phyloP scores from a whole-genome alignment of 2,888 invertebrate species.

The Ditylenchus weischeri region DNA sequence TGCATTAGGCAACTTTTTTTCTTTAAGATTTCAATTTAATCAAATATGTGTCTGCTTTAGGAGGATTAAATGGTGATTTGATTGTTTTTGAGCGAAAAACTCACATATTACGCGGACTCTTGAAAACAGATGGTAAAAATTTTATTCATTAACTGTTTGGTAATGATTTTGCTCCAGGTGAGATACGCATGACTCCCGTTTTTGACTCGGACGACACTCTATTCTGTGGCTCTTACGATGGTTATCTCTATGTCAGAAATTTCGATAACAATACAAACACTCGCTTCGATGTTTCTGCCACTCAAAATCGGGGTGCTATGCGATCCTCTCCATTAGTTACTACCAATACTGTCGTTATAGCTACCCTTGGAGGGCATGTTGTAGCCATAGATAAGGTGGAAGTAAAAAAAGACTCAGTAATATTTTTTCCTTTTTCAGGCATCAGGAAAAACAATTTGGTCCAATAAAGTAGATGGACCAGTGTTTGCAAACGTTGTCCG shows the following conservation, averaged over 20 bases:
- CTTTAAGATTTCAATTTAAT: background rate
- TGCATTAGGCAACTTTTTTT: background rate
- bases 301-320: background rate
- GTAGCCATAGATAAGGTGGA: background rate
- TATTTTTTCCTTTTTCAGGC: background rate
- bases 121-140: background rate
- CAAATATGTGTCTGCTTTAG: background rate
- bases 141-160: too few species aligned
- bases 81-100: background rate
- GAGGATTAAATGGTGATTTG: background rate
- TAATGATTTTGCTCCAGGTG: background rate
- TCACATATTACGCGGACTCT: background rate
- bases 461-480: conserved; percentile 4
- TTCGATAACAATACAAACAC: background rate
- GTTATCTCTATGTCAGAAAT: background rate
- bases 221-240: conserved; percentile 8
- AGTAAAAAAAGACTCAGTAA: background rate
- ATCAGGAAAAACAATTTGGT: background rate
- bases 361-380: background rate
- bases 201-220: background rate
- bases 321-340: background rate
- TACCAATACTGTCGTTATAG: background rate
- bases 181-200: conserved; percentile 4
- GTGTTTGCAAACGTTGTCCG: background rate
- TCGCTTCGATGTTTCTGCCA: background rate